Percentiles rank a stretch among this genome's conserved stretches.
Evolutionary conservation across 2,797 vertebrate species (phyloP).

Genomic region (Myripristis jacobus): DNA sequence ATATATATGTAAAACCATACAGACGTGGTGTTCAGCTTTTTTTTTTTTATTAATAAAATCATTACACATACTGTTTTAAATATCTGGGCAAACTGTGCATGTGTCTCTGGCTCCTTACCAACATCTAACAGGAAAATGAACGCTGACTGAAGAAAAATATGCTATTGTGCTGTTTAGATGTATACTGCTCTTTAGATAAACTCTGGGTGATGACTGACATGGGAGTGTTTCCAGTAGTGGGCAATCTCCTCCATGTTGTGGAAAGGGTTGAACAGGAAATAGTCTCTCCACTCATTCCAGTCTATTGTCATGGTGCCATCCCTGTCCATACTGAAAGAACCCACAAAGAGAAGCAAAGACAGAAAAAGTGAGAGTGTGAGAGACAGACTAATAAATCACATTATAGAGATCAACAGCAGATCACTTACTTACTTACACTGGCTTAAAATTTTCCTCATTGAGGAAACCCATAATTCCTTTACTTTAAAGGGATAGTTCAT

Average conservation of each 20-base stretch:
- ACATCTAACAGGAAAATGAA: not conserved
- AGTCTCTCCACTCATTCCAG: constrained; percentile 92
- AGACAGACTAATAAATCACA: not conserved
- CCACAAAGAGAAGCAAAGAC: not conserved
- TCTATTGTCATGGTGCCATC: constrained; percentile 90
- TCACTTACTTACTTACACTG: not conserved
- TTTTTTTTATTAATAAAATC: not conserved
- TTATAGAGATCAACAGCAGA: not conserved
- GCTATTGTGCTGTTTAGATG: not conserved
- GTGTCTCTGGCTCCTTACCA: not conserved
- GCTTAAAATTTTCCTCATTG: no score
- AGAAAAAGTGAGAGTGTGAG: not conserved
- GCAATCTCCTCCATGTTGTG: constrained; percentile 90
- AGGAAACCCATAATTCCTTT: no score
- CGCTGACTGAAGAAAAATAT: not conserved
- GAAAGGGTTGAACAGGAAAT: constrained; percentile 89
- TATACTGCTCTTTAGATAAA: not conserved
- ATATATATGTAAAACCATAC: no score
- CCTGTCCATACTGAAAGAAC: constrained; percentile 85
- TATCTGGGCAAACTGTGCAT: not conserved
- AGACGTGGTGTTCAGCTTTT: no score
- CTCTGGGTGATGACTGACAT: constrained; percentile 74
- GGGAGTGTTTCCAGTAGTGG: constrained; percentile 90
- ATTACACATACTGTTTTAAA: not conserved
- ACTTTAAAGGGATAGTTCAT: no score